A percentile compares a stretch with the other conserved stretches of the same genome.
phyloP scores from a whole-genome alignment of 2,888 invertebrate species.

The Prenolepis imparis region DNA sequence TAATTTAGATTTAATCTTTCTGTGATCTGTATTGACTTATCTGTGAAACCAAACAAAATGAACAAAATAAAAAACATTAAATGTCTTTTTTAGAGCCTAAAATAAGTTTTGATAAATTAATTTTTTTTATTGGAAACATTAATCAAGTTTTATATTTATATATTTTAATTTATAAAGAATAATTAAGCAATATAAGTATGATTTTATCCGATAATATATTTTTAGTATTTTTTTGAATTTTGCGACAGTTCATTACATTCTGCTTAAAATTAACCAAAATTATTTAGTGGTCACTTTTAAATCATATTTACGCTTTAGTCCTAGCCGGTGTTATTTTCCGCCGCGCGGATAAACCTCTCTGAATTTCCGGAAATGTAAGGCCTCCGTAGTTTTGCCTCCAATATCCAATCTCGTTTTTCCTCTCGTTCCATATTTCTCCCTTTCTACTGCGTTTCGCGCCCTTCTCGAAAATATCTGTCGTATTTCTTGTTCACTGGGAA shows the following conservation, averaged over 20 bases:
- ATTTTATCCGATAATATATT: not conserved
- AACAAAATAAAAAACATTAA: not conserved
- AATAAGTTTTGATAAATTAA: not conserved
- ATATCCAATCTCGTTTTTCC: constrained; percentile 49
- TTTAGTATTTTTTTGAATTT: not conserved
- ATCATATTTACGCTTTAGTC: constrained; percentile 11
- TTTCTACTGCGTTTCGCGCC: constrained; percentile 10
- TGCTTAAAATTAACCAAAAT: constrained; percentile 7
- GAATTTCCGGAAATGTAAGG: constrained; percentile 52
- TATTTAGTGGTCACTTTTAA: constrained; percentile 9
- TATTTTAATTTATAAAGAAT: not conserved
- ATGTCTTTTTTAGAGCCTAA: not conserved
- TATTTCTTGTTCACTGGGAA: constrained; percentile 52
- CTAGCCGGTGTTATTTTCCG: constrained; percentile 3
- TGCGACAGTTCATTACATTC: not conserved
- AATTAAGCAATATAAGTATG: not conserved
- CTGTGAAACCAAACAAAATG: not conserved
- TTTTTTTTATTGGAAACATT: not conserved
- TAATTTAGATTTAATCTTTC: not conserved
- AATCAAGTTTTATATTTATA: not conserved
- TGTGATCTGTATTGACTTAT: not conserved
- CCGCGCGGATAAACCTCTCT: constrained; percentile 15
- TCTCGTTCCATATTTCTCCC: not conserved
- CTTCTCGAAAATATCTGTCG: constrained; percentile 57
- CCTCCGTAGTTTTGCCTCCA: constrained; percentile 22